Evolutionary conservation across 2,797 vertebrate genomes (phyloP).

Genomic region (Danio jaintianensis): DNA sequence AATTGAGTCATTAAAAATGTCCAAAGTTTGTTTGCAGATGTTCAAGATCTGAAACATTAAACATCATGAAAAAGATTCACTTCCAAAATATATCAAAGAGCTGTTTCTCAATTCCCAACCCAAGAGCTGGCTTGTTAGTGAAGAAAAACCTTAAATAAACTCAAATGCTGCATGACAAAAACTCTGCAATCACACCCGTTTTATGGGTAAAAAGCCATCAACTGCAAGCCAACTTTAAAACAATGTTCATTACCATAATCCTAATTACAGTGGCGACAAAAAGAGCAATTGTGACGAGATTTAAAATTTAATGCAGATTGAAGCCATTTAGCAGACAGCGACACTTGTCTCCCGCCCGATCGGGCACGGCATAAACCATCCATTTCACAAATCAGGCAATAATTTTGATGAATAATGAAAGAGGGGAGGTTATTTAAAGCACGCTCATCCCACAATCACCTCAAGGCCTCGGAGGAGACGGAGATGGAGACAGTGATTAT

Average conservation of each 20-base stretch:
- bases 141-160: constrained; percentile 46
- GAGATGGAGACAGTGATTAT: constrained; percentile 32
- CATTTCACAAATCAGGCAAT: constrained; percentile 58
- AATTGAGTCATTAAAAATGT: no score
- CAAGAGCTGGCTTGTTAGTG: constrained; percentile 13
- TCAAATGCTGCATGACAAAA: constrained; percentile 17
- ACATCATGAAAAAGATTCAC: background rate
- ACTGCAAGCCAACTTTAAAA: constrained; percentile 54
- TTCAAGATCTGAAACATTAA: background rate
- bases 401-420: constrained; percentile 58
- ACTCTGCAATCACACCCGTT: constrained; percentile 38
- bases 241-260: constrained; percentile 58
- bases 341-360: constrained; percentile 51
- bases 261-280: constrained; percentile 56
- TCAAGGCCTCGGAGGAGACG: constrained; percentile 23
- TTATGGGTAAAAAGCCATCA: constrained; percentile 18
- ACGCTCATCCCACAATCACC: constrained; percentile 53
- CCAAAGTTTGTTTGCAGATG: background rate
- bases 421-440: constrained; percentile 55
- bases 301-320: constrained; percentile 52
- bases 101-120: background rate
- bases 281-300: constrained; percentile 42
- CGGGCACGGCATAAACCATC: constrained; percentile 51
- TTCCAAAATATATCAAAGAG: background rate
- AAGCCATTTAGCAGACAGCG: constrained; percentile 52